Evolutionary conservation across 2,888 invertebrate genomes (phyloP).

Genomic region (Agrotis clavis): DNA sequence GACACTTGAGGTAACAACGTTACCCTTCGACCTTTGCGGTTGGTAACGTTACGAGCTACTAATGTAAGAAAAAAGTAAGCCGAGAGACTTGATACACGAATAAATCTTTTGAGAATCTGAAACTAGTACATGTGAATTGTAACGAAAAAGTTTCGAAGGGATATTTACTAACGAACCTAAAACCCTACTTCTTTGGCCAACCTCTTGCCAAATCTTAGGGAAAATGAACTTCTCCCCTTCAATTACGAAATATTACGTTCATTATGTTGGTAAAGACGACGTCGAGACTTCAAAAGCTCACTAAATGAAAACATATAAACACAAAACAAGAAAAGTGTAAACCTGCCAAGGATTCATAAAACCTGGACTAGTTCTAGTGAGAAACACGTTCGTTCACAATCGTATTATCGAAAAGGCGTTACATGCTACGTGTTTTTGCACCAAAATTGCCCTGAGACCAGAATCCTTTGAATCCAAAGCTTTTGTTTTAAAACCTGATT

Average conservation of each 20-base stretch:
- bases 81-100: slow-evolving; percentile 16
- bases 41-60: slow-evolving; percentile 65
- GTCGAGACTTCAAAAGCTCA: background rate
- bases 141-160: background rate
- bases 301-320: slow-evolving; percentile 30
- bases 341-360: slow-evolving; percentile 64
- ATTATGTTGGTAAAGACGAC: background rate
- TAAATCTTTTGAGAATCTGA: slow-evolving; percentile 9
- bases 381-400: slow-evolving; percentile 74
- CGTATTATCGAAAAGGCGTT: slow-evolving; percentile 81
- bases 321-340: slow-evolving; percentile 43
- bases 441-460: slow-evolving; percentile 70
- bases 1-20: slow-evolving; percentile 75
- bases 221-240: background rate
- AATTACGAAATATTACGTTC: slow-evolving; percentile 17
- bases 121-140: background rate
- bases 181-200: background rate
- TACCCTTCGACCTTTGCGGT: slow-evolving; percentile 68
- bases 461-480: slow-evolving; percentile 65
- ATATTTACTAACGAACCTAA: background rate
- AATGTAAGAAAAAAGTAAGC: slow-evolving; percentile 42
- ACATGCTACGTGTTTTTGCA: slow-evolving; percentile 76
- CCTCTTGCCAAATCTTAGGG: background rate
- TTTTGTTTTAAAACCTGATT: slow-evolving; percentile 64
- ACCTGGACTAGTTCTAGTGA: slow-evolving; percentile 68